These are phyloP conservation scores for Lottia scabra DNA, from an alignment of 2,888 invertebrate species.

Conservation along the genomic window DNA sequence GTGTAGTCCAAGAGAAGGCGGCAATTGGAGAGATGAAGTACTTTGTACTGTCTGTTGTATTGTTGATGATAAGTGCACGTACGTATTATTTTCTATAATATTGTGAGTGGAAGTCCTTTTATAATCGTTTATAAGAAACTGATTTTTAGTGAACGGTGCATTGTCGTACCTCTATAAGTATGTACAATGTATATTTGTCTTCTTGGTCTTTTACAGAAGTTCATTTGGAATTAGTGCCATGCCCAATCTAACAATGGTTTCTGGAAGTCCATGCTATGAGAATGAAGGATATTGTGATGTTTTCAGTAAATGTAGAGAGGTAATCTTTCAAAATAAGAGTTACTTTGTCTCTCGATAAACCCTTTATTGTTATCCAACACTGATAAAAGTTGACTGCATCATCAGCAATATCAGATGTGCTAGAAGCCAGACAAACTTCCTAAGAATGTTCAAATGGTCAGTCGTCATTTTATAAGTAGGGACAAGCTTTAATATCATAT, in stretches of 20 bases:
- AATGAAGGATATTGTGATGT: slow-evolving; percentile 98
- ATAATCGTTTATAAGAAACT: no score
- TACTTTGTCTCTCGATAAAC: no score
- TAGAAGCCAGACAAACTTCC: no score
- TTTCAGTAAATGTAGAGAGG: slow-evolving; percentile 95
- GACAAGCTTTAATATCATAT: no score
- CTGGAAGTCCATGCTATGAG: slow-evolving; percentile 97
- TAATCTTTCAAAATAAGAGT: slow-evolving; percentile 69
- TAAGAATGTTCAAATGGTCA: no score
- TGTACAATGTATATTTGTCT: no score
- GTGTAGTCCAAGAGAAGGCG: slow-evolving; percentile 37
- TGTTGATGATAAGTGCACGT: slow-evolving; percentile 84
- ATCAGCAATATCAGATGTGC: no score
- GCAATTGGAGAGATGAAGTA: slow-evolving; percentile 44
- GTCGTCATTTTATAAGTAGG: no score
- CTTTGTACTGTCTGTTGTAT: slow-evolving; percentile 92
- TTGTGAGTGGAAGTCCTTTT: no score
- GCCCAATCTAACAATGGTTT: slow-evolving; percentile 92
- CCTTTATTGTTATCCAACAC: no score
- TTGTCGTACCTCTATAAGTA: neutral
- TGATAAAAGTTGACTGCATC: no score
- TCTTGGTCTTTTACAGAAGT: slow-evolving; percentile 72
- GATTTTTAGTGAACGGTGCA: no score
- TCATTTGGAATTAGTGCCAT: slow-evolving; percentile 78
- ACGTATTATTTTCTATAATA: slow-evolving; percentile 52